These are phyloP conservation scores for Melanargia galathea DNA, from an alignment of 2,888 invertebrate genomes.

Conservation along the genomic window DNA sequence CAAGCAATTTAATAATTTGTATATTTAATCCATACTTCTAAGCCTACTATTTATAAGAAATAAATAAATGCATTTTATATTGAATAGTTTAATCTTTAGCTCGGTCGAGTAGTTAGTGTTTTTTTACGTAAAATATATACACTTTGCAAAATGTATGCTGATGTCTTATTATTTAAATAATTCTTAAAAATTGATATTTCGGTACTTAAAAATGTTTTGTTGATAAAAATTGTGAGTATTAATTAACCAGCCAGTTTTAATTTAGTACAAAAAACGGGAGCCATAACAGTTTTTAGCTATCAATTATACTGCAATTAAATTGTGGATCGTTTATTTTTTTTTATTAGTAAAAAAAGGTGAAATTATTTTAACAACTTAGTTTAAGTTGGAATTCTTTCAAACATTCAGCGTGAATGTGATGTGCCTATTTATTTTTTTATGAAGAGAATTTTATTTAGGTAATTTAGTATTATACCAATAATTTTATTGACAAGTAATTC, in stretches of 20 bases:
- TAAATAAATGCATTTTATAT: conserved; percentile 46
- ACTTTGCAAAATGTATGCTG: conserved; percentile 11
- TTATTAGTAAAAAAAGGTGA: conserved; percentile 57
- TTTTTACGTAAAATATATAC: conserved; percentile 25
- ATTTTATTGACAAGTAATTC: conserved; percentile 37
- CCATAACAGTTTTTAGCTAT: conserved; percentile 62
- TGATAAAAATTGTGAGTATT: conserved; percentile 18
- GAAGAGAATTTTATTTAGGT: conserved; percentile 69
- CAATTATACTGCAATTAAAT: conserved; percentile 69
- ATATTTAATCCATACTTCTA: conserved; percentile 47
- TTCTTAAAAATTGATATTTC: conserved; percentile 15
- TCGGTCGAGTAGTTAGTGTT: conserved; percentile 33
- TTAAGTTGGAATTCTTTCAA: conserved; percentile 58
- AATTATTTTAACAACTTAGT: conserved; percentile 56
- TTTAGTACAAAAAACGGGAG: conserved; percentile 73
- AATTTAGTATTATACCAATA: conserved; percentile 49
- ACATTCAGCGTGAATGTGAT: conserved; percentile 72
- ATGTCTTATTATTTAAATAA: conserved; percentile 27
- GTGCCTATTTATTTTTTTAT: conserved; percentile 78
- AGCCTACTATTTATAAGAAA: conserved; percentile 42
- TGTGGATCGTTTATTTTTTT: conserved; percentile 65
- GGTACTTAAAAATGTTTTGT: conserved; percentile 38
- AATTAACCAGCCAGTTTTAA: conserved; percentile 36
- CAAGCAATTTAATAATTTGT: conserved; percentile 45
- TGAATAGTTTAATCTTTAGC: conserved; percentile 45